These are phyloP conservation scores for Shinisaurus crocodilurus DNA, from an alignment of 2,113 vertebrate genomes.

Conservation along the genomic window DNA sequence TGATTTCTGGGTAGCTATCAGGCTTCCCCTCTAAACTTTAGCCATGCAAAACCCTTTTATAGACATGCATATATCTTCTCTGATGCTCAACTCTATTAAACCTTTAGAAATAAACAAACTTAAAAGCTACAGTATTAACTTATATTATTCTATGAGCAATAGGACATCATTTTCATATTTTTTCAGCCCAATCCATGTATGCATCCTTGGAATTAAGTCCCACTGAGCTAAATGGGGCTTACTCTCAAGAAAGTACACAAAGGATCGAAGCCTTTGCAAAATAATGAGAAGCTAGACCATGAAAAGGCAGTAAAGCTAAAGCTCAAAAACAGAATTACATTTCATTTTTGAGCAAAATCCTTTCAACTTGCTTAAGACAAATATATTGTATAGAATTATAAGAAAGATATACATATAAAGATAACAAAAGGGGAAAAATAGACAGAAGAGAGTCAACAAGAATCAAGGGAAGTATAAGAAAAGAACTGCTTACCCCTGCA, in stretches of 20 bases:
- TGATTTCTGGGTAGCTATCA: background rate
- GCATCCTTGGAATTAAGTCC: background rate
- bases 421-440: background rate
- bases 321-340: background rate
- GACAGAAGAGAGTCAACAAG: background rate
- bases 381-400: background rate
- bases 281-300: background rate
- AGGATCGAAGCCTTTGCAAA: background rate
- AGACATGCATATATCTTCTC: background rate
- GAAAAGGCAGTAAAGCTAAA: background rate
- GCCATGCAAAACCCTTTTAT: conserved; percentile 6
- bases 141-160: conserved; percentile 8
- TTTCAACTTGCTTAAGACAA: background rate
- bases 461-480: conserved; percentile 13
- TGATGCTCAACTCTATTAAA: conserved; percentile 8
- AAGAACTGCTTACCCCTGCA: conserved; percentile 45
- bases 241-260: background rate
- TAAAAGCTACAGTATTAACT: background rate
- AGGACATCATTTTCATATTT: background rate
- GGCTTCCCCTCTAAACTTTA: background rate
- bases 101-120: conserved; percentile 12
- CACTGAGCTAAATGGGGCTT: background rate
- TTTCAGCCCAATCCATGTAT: background rate
- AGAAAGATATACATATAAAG: background rate
- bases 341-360: conserved; percentile 8